phyloP scores from a whole-genome alignment of 2,888 invertebrate genomes.

The Bruchidius siliquastri region DNA sequence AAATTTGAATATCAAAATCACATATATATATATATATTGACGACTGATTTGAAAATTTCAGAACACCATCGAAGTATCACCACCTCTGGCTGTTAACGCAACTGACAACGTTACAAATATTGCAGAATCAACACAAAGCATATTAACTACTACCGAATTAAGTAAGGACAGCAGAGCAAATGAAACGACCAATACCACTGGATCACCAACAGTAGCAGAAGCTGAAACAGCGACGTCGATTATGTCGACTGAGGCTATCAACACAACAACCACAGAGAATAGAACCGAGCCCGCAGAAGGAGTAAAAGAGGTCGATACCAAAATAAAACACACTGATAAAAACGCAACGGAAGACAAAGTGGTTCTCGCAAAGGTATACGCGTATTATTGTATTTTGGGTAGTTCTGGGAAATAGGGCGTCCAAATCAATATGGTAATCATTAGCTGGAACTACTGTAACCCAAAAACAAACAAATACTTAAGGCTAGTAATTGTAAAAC shows the following conservation, averaged over 20 bases:
- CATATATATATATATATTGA: no score
- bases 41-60: not conserved
- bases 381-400: no score
- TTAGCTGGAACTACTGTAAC: no score
- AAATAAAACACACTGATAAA: not conserved
- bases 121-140: conserved; percentile 6
- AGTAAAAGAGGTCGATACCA: conserved; percentile 4
- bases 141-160: not conserved
- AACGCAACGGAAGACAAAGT: conserved; percentile 6
- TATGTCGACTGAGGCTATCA: not conserved
- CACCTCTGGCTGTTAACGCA: not conserved
- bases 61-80: not conserved
- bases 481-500: no score
- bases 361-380: conserved; percentile 5
- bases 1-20: no score
- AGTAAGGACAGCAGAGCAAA: not conserved
- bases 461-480: no score
- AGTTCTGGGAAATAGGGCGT: no score
- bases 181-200: not conserved
- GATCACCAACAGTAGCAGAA: not conserved
- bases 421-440: no score
- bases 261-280: not conserved
- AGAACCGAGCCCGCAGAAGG: conserved; percentile 3
- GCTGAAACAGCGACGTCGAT: no score
- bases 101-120: not conserved